Evolutionary conservation across 2,113 vertebrate species (phyloP).

Genomic region (Scomber japonicus): DNA sequence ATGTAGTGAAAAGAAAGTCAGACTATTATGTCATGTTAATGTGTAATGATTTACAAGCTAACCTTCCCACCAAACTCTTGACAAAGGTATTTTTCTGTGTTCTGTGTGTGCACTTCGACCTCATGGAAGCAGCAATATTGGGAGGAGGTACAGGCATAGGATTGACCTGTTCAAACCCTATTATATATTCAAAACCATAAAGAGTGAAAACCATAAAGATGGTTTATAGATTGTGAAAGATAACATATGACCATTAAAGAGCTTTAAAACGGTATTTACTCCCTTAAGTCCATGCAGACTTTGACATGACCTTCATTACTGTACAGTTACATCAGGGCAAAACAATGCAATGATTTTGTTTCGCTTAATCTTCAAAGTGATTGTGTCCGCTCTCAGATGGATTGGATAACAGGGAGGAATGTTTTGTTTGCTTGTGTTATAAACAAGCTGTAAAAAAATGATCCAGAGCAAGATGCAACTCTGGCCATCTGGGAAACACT

Average conservation of each 20-base stretch:
- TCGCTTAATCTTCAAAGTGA: conserved; percentile 21
- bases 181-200: conserved; percentile 33
- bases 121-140: conserved; percentile 32
- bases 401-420: conserved; percentile 28
- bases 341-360: conserved; percentile 40
- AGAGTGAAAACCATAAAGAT: conserved; percentile 38
- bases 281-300: conserved; percentile 9
- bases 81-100: conserved; percentile 41
- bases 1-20: neutral
- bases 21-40: neutral
- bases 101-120: conserved; percentile 51
- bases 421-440: conserved; percentile 50
- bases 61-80: neutral
- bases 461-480: conserved; percentile 34
- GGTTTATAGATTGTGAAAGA: conserved; percentile 37
- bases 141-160: conserved; percentile 13
- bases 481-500: conserved; percentile 41
- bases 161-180: conserved; percentile 20
- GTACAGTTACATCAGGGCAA: conserved; percentile 36
- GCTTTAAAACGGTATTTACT: conserved; percentile 22
- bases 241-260: conserved; percentile 32
- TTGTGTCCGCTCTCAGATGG: conserved; percentile 27
- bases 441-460: conserved; percentile 59
- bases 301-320: conserved; percentile 29
- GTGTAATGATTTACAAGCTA: conserved; percentile 55